Percentiles rank a stretch among this genome's conserved stretches.
phyloP scores from a whole-genome alignment of 2,888 invertebrate genomes.

The Thumatha senex region DNA sequence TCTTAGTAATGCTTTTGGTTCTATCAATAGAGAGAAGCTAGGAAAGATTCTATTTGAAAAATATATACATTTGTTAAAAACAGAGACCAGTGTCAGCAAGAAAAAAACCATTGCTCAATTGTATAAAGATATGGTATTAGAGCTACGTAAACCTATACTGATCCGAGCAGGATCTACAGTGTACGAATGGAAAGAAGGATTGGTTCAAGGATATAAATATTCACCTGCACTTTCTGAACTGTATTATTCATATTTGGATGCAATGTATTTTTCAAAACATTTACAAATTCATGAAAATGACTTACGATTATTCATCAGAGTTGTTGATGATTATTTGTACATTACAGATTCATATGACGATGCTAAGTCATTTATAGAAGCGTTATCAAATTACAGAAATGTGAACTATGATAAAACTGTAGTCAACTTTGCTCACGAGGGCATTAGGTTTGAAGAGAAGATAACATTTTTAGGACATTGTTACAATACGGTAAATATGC shows the following conservation, averaged over 20 bases:
- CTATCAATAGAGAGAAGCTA: constrained; percentile 63
- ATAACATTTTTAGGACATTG: constrained; percentile 71
- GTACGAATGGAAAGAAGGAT: constrained; percentile 73
- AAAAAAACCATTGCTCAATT: constrained; percentile 60
- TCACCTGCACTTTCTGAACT: constrained; percentile 78
- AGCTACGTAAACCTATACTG: constrained; percentile 64
- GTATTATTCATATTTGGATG: constrained; percentile 69
- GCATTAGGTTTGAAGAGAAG: constrained; percentile 51
- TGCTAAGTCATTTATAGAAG: constrained; percentile 60
- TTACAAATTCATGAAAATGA: constrained; percentile 36
- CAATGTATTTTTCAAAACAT: constrained; percentile 56
- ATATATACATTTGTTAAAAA: constrained; percentile 50
- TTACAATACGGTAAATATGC: constrained; percentile 62
- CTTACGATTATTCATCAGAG: constrained; percentile 63
- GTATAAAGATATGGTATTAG: constrained; percentile 63
- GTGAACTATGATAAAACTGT: constrained; percentile 72
- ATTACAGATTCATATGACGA: constrained; percentile 67
- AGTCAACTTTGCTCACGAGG: constrained; percentile 61
- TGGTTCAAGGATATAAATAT: constrained; percentile 77
- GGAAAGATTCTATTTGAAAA: constrained; percentile 59
- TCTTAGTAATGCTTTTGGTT: constrained; percentile 77
- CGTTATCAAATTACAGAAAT: constrained; percentile 66
- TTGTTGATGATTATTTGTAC: constrained; percentile 78
- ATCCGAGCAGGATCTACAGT: constrained; percentile 73
- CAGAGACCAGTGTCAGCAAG: constrained; percentile 46